phyloP scores from a whole-genome alignment of 2,113 vertebrate genomes.

The Thamnaconus septentrionalis region DNA sequence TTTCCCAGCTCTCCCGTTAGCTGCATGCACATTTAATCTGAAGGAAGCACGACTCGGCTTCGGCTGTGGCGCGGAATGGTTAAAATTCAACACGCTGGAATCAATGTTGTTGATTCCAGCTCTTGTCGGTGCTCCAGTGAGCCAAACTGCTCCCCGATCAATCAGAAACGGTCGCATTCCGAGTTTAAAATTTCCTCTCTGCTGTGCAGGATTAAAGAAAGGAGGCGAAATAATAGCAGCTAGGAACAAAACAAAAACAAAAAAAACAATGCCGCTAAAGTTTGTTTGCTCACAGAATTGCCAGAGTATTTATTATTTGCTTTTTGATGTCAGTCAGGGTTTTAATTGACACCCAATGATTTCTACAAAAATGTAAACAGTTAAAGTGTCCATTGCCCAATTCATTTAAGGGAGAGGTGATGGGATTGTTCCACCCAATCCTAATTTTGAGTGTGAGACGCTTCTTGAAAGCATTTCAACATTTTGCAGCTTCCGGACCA shows the following conservation, averaged over 20 bases:
- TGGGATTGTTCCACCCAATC: too few relatives aligned
- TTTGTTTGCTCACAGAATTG: neutral
- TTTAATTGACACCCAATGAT: neutral
- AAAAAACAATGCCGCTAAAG: neutral
- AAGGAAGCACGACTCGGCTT: neutral
- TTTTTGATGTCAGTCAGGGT: neutral
- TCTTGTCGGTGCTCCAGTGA: too few relatives aligned
- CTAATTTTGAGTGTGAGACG: too few relatives aligned
- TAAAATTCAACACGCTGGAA: neutral
- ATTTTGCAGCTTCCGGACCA: too few relatives aligned
- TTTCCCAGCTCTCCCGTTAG: constrained; percentile 4
- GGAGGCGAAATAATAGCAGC: neutral
- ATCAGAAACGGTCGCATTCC: constrained; percentile 3
- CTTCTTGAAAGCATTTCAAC: too few relatives aligned
- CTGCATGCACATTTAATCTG: constrained; percentile 7
- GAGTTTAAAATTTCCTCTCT: constrained; percentile 8
- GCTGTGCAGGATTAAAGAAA: neutral
- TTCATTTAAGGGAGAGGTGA: too few relatives aligned
- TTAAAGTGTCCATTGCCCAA: too few relatives aligned
- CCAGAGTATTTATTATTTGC: neutral
- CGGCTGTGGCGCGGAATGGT: neutral
- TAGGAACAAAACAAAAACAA: neutral
- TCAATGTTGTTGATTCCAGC: too few relatives aligned
- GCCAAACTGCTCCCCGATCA: constrained; percentile 12
- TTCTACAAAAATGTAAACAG: neutral